Conservation (phyloP, 2,113 vertebrate genomes). For the Pogonocichla stellata region DNA sequence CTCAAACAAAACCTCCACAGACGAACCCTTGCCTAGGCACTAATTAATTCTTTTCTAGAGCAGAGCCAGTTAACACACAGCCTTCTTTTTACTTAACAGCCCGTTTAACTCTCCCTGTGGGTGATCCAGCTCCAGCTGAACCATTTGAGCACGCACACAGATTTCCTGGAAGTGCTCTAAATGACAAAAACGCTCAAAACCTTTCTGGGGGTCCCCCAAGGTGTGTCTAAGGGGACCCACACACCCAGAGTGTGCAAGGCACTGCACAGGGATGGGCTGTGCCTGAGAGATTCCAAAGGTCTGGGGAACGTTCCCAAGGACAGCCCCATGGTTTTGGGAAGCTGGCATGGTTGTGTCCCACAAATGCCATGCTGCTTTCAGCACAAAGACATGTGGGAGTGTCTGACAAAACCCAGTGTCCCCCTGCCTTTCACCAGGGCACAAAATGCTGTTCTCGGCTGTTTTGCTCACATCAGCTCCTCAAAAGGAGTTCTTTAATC, state of each 20-base stretch:
- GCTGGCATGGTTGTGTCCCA: neutral
- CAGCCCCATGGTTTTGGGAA: neutral
- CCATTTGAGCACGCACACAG: neutral
- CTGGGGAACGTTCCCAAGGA: neutral
- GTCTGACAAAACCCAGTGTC: neutral
- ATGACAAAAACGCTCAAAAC: neutral
- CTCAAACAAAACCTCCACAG: neutral
- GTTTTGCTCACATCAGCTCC: neutral
- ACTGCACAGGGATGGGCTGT: neutral
- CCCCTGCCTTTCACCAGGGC: neutral
- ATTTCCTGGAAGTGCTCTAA: neutral
- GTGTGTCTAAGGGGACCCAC: neutral
- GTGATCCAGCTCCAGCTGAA: neutral
- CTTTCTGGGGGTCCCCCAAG: neutral
- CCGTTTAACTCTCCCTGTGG: neutral
- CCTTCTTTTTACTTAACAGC: neutral
- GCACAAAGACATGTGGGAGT: neutral
- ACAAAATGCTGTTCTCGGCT: neutral
- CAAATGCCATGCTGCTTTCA: rapidly evolving
- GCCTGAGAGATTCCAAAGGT: neutral
- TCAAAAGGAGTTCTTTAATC: neutral
- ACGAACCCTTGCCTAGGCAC: neutral
- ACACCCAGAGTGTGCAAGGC: neutral
- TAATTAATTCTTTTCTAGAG: neutral
- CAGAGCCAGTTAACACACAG: neutral